phyloP scores from a whole-genome alignment of 2,888 invertebrate genomes.

The Macrosiphum euphorbiae region DNA sequence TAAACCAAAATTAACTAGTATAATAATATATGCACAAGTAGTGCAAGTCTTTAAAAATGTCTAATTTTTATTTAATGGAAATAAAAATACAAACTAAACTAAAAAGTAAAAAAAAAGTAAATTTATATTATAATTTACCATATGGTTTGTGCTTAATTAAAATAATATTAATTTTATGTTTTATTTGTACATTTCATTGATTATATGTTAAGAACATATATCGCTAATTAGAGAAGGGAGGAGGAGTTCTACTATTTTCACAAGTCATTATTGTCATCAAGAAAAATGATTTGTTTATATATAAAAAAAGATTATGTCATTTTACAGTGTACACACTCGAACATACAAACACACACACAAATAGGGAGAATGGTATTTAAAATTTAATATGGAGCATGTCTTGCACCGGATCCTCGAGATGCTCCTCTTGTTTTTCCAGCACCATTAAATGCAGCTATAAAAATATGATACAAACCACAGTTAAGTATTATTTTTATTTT shows the following conservation, averaged over 20 bases:
- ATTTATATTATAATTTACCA: slow-evolving; percentile 50
- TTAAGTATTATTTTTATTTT: background rate
- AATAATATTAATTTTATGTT: slow-evolving; percentile 33
- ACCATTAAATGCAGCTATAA: slow-evolving; percentile 62
- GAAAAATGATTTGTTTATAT: slow-evolving; percentile 60
- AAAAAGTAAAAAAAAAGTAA: slow-evolving; percentile 60
- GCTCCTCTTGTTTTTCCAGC: slow-evolving; percentile 60
- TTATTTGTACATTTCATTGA: slow-evolving; percentile 55
- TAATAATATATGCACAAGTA: slow-evolving; percentile 43
- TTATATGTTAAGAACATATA: slow-evolving; percentile 49
- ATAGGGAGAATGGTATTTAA: background rate
- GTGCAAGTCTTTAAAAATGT: slow-evolving; percentile 49
- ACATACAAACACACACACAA: slow-evolving; percentile 60
- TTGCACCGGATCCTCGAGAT: slow-evolving; percentile 63
- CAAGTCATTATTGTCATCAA: slow-evolving; percentile 61
- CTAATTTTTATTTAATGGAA: slow-evolving; percentile 57
- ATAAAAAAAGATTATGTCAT: slow-evolving; percentile 49
- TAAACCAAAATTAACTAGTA: slow-evolving; percentile 41
- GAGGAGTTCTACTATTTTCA: slow-evolving; percentile 39
- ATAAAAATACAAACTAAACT: slow-evolving; percentile 52
- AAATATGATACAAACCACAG: background rate
- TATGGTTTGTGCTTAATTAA: slow-evolving; percentile 56
- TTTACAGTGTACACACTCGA: slow-evolving; percentile 53
- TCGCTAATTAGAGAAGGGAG: slow-evolving; percentile 30
- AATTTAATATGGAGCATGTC: slow-evolving; percentile 61